phyloP scores from a whole-genome alignment of 1,140 invertebrate genomes.

The Oscheius sp. region DNA sequence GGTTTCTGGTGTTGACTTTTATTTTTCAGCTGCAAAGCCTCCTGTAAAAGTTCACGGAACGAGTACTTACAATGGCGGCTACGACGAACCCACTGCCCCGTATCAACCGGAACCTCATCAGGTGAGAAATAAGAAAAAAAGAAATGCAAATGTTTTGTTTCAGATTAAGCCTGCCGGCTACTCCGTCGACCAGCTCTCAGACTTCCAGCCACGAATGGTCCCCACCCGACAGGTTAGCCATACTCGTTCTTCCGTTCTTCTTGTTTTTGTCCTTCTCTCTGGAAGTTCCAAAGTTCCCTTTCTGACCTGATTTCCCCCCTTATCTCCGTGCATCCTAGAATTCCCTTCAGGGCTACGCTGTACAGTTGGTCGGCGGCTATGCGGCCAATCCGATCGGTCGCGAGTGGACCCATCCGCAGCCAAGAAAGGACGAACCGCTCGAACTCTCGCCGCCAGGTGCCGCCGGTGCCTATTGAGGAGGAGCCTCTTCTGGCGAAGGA shows the following conservation, averaged over 20 bases:
- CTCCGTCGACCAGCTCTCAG: conserved; percentile 20
- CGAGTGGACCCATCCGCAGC: conserved; percentile 9
- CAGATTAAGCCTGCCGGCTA: conserved; percentile 20
- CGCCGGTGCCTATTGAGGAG: neutral
- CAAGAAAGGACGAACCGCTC: neutral
- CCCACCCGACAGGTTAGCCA: conserved; percentile 9
- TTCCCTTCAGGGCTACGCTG: conserved; percentile 21
- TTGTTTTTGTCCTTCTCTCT: no score
- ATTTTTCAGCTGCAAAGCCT: no score
- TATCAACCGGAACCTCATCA: no score
- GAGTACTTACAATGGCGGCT: no score
- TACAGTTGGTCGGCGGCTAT: conserved; percentile 18
- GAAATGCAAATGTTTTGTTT: no score
- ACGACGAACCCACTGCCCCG: no score
- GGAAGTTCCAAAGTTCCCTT: no score
- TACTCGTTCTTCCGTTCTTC: no score
- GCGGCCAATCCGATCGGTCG: conserved; percentile 15
- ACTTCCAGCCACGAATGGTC: conserved; percentile 22
- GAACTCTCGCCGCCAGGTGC: conserved; percentile 12
- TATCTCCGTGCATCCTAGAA: neutral
- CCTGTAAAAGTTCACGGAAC: no score
- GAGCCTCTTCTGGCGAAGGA: neutral
- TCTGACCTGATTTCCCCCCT: no score
- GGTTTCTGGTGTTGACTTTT: no score
- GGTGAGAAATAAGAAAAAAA: no score